Evolutionary conservation across 2,888 invertebrate genomes (phyloP), one percentile per base, ranked within the genome.

Genomic region (Caradrina clavipalpis): DNA sequence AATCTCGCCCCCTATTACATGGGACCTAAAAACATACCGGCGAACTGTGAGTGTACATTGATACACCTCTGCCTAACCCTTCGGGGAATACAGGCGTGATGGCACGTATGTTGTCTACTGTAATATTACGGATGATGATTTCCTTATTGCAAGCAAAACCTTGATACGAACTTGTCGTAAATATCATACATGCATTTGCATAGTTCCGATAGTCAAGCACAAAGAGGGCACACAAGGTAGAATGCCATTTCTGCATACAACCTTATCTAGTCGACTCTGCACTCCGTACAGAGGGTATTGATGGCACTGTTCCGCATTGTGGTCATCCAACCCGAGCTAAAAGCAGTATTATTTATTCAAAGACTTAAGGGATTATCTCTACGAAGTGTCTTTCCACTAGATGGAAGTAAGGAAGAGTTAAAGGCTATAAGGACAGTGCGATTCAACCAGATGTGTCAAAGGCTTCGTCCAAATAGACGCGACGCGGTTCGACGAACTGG

Each of bases 281-380:
- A 17, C 45, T 58, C 15, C 11, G 19, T 49, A 54, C 31, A 42
- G 22, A 55, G 55, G 55, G 51, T 50, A 62, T 62, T 74, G 62
- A 78, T 78, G 73, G 15, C 47, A 53, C 17, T 49, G 15, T 21
- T 73, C 78, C 73, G 78, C 57, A 54, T 78, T 39, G 57, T 45
- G 39, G 39, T 26, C 59, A 50, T 62, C 26, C 54, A 35, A n/a
- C 17, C 15, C 10, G 51, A 31, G 50, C 21, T 49, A 22, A 67
- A 39, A 47, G n/a, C 22, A 22, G 8, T 49, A 11, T 49, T 54
- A 53, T 57, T 69, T 55, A 69, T 69, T 56, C n/a, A 56, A 10
- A 19, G n/a, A n/a, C 13, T 26, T 19, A n/a, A 26, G n/a, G 35
- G 13, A 58, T 57, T 53, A 71, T 57, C 54, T 63, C 1, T 22